These are phyloP conservation scores for Torymus texanus DNA, from an alignment of 2,888 invertebrate genomes.

Conservation along the genomic window DNA sequence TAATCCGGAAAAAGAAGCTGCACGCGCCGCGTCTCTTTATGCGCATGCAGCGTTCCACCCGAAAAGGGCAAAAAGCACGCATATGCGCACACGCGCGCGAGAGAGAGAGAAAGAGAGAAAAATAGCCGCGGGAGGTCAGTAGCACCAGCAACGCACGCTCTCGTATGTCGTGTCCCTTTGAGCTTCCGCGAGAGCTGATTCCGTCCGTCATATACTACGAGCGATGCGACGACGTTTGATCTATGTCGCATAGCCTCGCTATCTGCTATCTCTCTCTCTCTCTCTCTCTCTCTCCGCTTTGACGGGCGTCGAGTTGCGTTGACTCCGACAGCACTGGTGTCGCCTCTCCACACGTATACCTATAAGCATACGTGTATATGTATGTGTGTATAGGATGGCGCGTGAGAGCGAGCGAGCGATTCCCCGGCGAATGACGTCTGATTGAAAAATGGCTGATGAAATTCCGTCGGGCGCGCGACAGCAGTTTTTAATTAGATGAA, in stretches of 20 bases:
- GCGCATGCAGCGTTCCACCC: too few species aligned
- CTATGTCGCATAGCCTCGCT: slow-evolving; percentile 20
- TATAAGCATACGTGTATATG: neutral
- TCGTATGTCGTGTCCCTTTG: neutral
- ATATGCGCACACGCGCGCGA: neutral
- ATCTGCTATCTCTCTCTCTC: neutral
- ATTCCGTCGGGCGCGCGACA: slow-evolving; percentile 32
- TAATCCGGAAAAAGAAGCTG: too few species aligned
- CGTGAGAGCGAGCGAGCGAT: neutral
- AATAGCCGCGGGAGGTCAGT: neutral
- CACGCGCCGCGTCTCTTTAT: too few species aligned
- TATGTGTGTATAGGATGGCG: too few species aligned
- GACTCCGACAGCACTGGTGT: neutral
- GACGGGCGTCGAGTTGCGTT: slow-evolving; percentile 31
- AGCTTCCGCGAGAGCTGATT: slow-evolving; percentile 12
- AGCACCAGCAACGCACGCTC: neutral
- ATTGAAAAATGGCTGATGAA: slow-evolving; percentile 57
- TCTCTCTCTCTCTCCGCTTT: slow-evolving; percentile 12
- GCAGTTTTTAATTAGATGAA: slow-evolving; percentile 53
- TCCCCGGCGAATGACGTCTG: slow-evolving; percentile 53
- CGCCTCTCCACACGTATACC: neutral
- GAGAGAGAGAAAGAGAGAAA: neutral
- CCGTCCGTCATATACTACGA: slow-evolving; percentile 10
- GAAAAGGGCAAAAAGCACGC: neutral
- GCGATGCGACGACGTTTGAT: slow-evolving; percentile 43